Percentiles rank a stretch among this genome's conserved stretches.
These are phyloP conservation scores for Anguilla marmorata DNA, from an alignment of 2,797 vertebrate species.

Conservation along the genomic window DNA sequence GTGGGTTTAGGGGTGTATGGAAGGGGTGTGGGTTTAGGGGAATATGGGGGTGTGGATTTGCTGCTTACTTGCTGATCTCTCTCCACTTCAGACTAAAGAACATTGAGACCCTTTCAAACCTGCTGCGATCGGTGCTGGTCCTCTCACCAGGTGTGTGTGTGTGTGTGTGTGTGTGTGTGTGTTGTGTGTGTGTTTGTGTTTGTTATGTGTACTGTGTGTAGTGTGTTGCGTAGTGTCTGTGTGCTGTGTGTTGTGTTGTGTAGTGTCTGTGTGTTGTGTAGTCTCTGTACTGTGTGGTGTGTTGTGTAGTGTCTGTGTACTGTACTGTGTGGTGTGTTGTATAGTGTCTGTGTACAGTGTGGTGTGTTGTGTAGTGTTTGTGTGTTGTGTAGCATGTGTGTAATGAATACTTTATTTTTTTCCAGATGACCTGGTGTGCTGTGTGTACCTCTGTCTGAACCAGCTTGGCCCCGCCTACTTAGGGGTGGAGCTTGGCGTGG, in stretches of 20 bases:
- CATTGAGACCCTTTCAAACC: constrained; percentile 87
- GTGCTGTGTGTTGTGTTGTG: not conserved
- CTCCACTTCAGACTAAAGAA: constrained; percentile 78
- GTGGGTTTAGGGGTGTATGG: not conserved
- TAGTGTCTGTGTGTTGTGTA: not conserved
- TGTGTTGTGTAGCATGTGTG: not conserved
- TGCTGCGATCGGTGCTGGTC: constrained; percentile 82
- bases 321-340: not conserved
- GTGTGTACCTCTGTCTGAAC: constrained; percentile 87
- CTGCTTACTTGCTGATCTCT: not conserved
- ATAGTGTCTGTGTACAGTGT: not conserved
- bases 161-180: constrained; percentile 20
- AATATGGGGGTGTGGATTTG: not conserved
- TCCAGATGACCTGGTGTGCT: constrained; percentile 80
- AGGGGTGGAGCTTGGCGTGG: constrained; percentile 86
- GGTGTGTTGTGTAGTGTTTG: not conserved
- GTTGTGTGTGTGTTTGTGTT: not conserved
- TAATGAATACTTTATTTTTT: constrained; percentile 24
- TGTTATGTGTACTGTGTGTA: not conserved
- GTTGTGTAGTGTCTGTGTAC: not conserved
- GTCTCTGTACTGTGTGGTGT: not conserved
- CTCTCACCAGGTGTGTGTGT: constrained; percentile 71
- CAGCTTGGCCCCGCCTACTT: constrained; percentile 85
- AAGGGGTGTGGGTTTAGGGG: not conserved
- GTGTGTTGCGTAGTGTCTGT: not conserved